phyloP scores from a whole-genome alignment of 2,113 vertebrate species.

The Oceanites oceanicus region DNA sequence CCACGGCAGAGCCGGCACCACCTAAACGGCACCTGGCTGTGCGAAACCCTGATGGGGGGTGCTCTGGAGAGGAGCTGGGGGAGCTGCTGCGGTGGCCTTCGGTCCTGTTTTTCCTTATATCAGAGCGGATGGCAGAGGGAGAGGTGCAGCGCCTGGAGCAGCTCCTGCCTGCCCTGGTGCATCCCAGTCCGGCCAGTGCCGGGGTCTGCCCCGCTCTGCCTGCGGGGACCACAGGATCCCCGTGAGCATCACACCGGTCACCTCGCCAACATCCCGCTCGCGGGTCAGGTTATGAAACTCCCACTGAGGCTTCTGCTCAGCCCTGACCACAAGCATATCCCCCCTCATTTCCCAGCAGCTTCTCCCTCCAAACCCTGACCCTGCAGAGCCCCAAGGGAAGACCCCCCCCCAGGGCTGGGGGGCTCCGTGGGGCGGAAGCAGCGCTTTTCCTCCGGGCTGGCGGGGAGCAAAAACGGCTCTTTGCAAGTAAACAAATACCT shows the following conservation, averaged over 20 bases:
- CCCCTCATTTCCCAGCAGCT: background rate
- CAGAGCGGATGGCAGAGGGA: background rate
- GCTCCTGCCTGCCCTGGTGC: rapidly evolving
- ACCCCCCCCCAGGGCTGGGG: background rate
- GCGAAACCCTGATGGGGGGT: rapidly evolving
- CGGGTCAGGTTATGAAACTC: background rate
- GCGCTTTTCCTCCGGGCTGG: background rate
- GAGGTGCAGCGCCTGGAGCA: rapidly evolving
- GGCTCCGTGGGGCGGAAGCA: rapidly evolving
- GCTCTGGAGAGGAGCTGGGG: background rate
- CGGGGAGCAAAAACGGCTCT: background rate
- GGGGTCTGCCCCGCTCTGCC: background rate
- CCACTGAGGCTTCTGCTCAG: background rate
- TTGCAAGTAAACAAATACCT: background rate
- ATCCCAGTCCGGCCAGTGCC: rapidly evolving
- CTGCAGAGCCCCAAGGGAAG: background rate
- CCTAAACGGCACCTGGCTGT: background rate
- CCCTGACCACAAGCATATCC: rapidly evolving
- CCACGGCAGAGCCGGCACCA: background rate
- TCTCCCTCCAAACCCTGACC: background rate
- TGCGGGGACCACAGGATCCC: rapidly evolving
- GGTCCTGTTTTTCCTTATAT: background rate
- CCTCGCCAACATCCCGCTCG: background rate
- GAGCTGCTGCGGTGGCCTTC: background rate
- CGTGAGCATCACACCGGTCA: rapidly evolving